Evolutionary conservation across 2,888 invertebrate species (phyloP), one percentile per base, ranked within the genome.

Genomic region (Oscheius myriophilus): DNA sequence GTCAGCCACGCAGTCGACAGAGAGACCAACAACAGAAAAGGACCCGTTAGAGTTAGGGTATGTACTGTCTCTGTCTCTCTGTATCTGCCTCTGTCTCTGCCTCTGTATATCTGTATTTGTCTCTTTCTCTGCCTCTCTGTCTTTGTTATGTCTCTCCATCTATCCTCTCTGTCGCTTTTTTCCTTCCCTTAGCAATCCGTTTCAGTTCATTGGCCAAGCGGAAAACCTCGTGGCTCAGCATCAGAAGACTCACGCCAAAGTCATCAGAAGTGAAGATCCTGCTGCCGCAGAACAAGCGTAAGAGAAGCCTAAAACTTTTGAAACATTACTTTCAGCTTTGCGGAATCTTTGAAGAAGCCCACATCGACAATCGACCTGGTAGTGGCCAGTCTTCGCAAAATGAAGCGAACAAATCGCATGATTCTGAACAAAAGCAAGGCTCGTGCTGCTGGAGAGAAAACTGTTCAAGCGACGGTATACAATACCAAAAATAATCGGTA

Each of bases 331-430:
- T 33, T 33, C 9, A 33, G 18, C 43, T 61, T 61, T 49, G 61
- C 61, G 6, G 23, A 46, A 16, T 61, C 61, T 25, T 21, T 61
- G 61, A 49, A 25, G 11, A 46, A 25, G 2, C 45, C 26, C 2
- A 18, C 21, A 6, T 1, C 61, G 2, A 49, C 61, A 2, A 49
- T 39, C 11, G 49, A 45, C 16, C 33, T 61, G 11, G 46, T 61
- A 1, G 49, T 61, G 6, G 61, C 46, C 18, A 61, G 61, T 46
- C 21, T 61, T 26, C 46, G 39, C 49, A 61, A 61, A 16, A 61
- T 61, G 49, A 61, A 61, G 49, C 23, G 39, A 26, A 39, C 33
- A 14, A 46, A 33, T 7, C 41, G 58, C n/a, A 42, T 58, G 11
- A 21, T 58, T 21, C 43, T 58, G 43, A 58, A 42, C 25, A 58